Evolutionary conservation across 2,888 invertebrate species (phyloP).

Genomic region (Parthenolecanium corni): DNA sequence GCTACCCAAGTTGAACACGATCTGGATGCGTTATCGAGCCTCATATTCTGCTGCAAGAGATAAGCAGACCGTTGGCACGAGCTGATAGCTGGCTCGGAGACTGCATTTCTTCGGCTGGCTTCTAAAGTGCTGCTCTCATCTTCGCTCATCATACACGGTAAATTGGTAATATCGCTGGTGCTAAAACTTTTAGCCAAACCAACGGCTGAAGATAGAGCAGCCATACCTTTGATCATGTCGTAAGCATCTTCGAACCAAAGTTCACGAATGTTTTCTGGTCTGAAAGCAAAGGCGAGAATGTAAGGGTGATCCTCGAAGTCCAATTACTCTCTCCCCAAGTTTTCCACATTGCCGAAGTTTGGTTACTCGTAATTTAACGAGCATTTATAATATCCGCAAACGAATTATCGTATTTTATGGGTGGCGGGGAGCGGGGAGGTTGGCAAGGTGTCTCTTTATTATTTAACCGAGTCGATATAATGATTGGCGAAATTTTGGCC

Average conservation of each 20-base stretch:
- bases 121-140: neutral
- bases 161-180: conserved; percentile 60
- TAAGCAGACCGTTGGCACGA: conserved; percentile 46
- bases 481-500: too few species aligned
- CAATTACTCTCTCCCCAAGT: neutral
- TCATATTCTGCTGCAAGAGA: conserved; percentile 44
- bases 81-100: conserved; percentile 49
- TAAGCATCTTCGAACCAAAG: conserved; percentile 62
- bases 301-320: neutral
- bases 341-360: too few species aligned
- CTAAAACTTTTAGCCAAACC: conserved; percentile 77
- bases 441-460: too few species aligned
- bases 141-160: neutral
- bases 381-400: too few species aligned
- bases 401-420: too few species aligned
- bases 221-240: conserved; percentile 66
- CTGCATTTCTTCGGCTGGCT: conserved; percentile 37
- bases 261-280: conserved; percentile 21
- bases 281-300: neutral
- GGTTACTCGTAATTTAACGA: too few species aligned
- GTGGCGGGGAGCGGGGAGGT: too few species aligned
- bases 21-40: conserved; percentile 51
- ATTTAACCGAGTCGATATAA: too few species aligned
- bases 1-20: conserved; percentile 82
- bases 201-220: conserved; percentile 62